Conservation (phyloP, 2,113 vertebrate genomes). For the Rhadina sibilatrix region DNA sequence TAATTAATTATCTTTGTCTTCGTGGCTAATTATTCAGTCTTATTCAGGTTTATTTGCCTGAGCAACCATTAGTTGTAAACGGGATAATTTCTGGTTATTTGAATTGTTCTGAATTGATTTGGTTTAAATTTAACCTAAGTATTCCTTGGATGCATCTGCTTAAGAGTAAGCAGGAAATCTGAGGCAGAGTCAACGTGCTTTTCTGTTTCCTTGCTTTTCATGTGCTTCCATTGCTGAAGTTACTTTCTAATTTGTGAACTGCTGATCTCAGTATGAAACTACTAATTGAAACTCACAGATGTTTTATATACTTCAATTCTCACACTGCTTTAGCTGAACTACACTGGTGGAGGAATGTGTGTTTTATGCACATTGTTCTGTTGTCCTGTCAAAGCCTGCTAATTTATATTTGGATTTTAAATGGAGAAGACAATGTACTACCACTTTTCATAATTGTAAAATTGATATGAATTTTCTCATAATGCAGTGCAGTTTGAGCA, state of each 20-base stretch:
- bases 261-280: neutral
- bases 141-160: neutral
- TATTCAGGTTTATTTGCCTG: neutral
- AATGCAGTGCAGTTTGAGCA: neutral
- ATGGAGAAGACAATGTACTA: neutral
- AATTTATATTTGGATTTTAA: neutral
- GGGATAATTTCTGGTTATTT: neutral
- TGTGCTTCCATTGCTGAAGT: neutral
- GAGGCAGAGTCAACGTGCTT: neutral
- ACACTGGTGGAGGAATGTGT: neutral
- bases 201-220: neutral
- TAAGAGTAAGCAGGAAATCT: neutral
- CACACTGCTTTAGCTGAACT: neutral
- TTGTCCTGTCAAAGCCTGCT: neutral
- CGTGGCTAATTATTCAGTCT: neutral
- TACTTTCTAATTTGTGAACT: neutral
- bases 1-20: neutral
- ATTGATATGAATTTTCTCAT: neutral
- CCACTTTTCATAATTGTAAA: neutral
- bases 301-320: neutral
- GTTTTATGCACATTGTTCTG: neutral
- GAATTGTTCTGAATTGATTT: neutral
- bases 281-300: neutral
- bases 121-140: neutral
- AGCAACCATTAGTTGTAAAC: neutral